Conservation (phyloP, 2,797 vertebrate genomes). For the Peromyscus attwateri region DNA sequence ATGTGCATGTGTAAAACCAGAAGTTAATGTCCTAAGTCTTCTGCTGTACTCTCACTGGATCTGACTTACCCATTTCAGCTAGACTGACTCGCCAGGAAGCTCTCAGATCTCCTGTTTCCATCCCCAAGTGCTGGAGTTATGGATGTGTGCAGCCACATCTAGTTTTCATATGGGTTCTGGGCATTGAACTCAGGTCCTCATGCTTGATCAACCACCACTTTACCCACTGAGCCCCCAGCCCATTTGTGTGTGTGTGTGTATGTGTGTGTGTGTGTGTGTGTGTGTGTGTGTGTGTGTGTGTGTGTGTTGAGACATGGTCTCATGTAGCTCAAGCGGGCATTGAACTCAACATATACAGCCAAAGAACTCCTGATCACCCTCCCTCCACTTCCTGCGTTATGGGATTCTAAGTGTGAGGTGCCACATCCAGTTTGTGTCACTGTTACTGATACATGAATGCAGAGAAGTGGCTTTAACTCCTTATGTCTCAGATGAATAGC, state of each 20-base stretch:
- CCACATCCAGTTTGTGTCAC: background rate
- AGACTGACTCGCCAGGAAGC: background rate
- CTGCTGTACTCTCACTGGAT: background rate
- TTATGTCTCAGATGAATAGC: constrained; percentile 9
- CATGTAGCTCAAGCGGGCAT: background rate
- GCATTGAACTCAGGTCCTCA: background rate
- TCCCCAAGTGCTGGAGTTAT: background rate
- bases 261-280: background rate
- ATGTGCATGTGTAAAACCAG: background rate
- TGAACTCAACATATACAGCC: background rate
- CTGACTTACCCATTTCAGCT: background rate
- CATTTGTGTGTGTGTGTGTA: background rate
- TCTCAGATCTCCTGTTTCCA: too few relatives aligned
- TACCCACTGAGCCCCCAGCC: background rate
- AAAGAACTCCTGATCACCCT: background rate
- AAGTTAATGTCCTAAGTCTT: background rate
- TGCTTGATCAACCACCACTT: background rate
- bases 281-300: too few relatives aligned
- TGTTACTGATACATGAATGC: background rate
- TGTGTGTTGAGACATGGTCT: background rate
- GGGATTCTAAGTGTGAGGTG: background rate
- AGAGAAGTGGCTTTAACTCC: background rate
- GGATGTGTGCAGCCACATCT: background rate
- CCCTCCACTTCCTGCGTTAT: background rate
- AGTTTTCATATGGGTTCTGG: background rate